Evolutionary conservation across 2,797 vertebrate species (phyloP), one percentile per base, ranked within the genome.

Genomic region (Alectoris magna): DNA sequence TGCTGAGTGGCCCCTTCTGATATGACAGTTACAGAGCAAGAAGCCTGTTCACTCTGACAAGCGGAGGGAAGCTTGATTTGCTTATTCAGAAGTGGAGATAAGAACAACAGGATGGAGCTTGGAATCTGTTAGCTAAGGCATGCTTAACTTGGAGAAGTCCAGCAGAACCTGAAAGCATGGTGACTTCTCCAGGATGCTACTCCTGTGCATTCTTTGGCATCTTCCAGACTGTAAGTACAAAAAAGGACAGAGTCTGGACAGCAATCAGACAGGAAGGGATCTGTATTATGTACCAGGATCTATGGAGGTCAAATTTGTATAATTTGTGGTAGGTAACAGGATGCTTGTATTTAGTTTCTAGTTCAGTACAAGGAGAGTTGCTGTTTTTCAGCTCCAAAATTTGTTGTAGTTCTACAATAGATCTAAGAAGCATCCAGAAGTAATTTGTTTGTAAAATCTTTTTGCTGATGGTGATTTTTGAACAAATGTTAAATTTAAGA

Each of bases 11-110:
- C 18, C 11, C 7, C 14, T 84, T n/a, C 38, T 69, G 43, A 63
- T 62, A 17, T 29, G 26, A 36, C n/a, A 34, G 46, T 88, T 79
- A 64, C 63, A 51, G n/a, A 82, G 21, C 10, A 44, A 64, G 53
- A 55, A 84, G 11, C 21, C 0, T 2, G 8, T 58, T 27, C 14
- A 31, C 4, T 8, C 24, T 38, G 29, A 3, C 0, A 10, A n/a
- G 4, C 51, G 23, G 46, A 46, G 49, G 27, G 14, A 82, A 27
- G 14, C 27, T 76, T 87, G 36, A 59, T 41, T 43, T 87, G n/a
- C 49, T 18, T 59, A 8, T 43, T 70, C 29, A 41, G 51, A 55
- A 23, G 10, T 67, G 36, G 49, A 27, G 2, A 2, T 66, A 51
- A 87, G 67, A 23, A 36, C 56, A 59, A 13, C 59, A 63, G 75